phyloP scores from a whole-genome alignment of 2,888 invertebrate species.

The Seladonia tumulorum region DNA sequence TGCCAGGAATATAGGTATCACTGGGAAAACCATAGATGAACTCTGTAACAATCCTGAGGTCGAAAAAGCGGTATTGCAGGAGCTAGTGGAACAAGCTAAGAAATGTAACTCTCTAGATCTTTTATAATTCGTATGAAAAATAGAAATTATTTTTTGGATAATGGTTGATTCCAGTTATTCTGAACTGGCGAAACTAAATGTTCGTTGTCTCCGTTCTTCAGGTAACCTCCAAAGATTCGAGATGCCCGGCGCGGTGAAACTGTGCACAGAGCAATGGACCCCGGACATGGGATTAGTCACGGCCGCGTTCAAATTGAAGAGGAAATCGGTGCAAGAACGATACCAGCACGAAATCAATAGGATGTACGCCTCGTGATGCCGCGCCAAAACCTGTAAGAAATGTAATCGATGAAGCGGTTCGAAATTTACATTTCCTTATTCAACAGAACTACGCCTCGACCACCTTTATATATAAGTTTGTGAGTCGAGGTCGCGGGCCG shows the following conservation, averaged over 20 bases:
- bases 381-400: slow-evolving; percentile 57
- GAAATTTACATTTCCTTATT: slow-evolving; percentile 40
- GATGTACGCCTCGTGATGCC: slow-evolving; percentile 95
- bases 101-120: slow-evolving; percentile 88
- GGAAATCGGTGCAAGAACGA: slow-evolving; percentile 97
- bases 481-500: slow-evolving; percentile 29
- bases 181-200: background rate
- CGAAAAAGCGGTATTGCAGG: slow-evolving; percentile 92
- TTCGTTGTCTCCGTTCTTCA: slow-evolving; percentile 80
- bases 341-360: slow-evolving; percentile 96
- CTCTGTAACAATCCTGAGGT: slow-evolving; percentile 91
- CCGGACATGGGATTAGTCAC: slow-evolving; percentile 99
- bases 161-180: background rate
- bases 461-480: slow-evolving; percentile 29
- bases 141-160: too few species aligned
- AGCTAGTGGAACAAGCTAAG: slow-evolving; percentile 92
- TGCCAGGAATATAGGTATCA: slow-evolving; percentile 89
- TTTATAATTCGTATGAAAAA: too few species aligned
- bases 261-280: slow-evolving; percentile 97
- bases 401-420: slow-evolving; percentile 56
- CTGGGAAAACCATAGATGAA: slow-evolving; percentile 85
- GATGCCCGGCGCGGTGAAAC: slow-evolving; percentile 94
- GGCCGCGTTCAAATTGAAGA: slow-evolving; percentile 98
- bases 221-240: slow-evolving; percentile 96
- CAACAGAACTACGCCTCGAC: slow-evolving; percentile 52